These are phyloP conservation scores for Acleris laterana DNA, from an alignment of 2,888 invertebrate genomes.

Conservation along the genomic window DNA sequence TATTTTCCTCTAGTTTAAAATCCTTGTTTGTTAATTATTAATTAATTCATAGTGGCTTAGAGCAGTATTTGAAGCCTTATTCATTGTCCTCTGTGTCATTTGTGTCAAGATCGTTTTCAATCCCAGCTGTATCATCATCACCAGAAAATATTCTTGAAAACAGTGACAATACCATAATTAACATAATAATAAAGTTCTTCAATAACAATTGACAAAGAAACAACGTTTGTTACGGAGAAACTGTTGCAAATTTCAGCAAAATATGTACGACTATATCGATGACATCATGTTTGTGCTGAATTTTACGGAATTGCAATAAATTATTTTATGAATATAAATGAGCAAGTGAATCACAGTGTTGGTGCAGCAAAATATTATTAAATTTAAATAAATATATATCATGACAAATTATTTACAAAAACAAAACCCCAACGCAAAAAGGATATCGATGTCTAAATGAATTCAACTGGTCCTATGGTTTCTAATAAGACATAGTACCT, in stretches of 20 bases:
- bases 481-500: too few relatives aligned
- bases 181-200: conserved; percentile 32
- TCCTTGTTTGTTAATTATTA: not conserved
- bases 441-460: too few relatives aligned
- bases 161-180: conserved; percentile 32
- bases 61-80: not conserved
- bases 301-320: conserved; percentile 11
- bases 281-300: conserved; percentile 31
- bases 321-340: conserved; percentile 21
- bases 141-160: conserved; percentile 24
- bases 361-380: conserved; percentile 8
- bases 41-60: not conserved
- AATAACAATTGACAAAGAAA: conserved; percentile 32
- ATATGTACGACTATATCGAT: conserved; percentile 14
- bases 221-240: conserved; percentile 26
- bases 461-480: too few relatives aligned
- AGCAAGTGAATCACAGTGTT: conserved; percentile 2
- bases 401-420: not conserved
- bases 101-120: conserved; percentile 23
- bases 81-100: conserved; percentile 11
- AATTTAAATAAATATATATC: not conserved
- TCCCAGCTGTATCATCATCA: conserved; percentile 24
- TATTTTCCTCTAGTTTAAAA: too few relatives aligned
- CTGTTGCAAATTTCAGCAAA: conserved; percentile 23
- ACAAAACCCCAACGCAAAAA: too few relatives aligned